A percentile compares a stretch with the other conserved stretches of the same genome.
phyloP scores from a whole-genome alignment of 2,113 vertebrate genomes.

The Buteo buteo region DNA sequence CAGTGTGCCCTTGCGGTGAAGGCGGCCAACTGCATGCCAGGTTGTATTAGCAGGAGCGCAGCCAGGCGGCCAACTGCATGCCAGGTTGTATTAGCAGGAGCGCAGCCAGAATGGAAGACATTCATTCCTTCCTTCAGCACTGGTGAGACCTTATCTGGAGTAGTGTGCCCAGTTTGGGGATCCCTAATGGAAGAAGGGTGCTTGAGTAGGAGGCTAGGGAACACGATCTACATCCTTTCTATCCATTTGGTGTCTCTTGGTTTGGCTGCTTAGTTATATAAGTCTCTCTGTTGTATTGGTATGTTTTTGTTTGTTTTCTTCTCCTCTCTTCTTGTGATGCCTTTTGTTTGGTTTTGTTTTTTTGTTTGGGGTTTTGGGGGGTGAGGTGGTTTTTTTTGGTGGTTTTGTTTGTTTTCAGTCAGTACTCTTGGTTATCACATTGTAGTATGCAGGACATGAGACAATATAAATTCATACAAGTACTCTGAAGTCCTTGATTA shows the following conservation, averaged over 20 bases:
- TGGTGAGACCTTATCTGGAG: neutral
- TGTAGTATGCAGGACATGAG: neutral
- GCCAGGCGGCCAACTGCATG: neutral
- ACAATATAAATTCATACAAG: neutral
- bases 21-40: neutral
- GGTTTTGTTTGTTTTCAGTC: neutral
- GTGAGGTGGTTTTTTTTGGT: too few species aligned
- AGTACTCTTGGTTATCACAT: neutral
- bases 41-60: neutral
- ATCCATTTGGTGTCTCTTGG: neutral
- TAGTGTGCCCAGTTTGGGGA: too few species aligned
- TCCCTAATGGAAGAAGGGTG: neutral
- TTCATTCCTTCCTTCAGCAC: too few species aligned
- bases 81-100: neutral
- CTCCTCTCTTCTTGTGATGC: neutral
- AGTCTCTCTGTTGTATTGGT: neutral
- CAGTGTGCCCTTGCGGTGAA: neutral
- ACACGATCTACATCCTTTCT: neutral
- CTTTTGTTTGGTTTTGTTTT: neutral
- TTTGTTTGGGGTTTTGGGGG: neutral
- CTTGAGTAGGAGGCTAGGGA: neutral
- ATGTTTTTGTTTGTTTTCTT: neutral
- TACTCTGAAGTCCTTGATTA: neutral
- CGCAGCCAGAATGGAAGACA: accelerated
- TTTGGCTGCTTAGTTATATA: neutral